These are phyloP conservation scores for Plutella xylostella DNA, from an alignment of 2,888 invertebrate species.

Conservation along the genomic window DNA sequence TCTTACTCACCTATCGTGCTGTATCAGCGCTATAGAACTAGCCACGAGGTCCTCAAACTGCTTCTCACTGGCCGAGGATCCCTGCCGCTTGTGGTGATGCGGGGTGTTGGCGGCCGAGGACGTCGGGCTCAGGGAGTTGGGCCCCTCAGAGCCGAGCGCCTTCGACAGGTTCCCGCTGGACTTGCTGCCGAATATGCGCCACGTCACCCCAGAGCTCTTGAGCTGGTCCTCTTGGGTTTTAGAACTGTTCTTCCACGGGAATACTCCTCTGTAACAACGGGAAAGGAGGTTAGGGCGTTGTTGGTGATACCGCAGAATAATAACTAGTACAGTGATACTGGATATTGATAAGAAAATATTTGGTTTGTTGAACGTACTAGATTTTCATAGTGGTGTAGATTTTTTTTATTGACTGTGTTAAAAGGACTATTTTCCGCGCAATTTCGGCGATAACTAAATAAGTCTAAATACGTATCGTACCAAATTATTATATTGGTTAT, in stretches of 20 bases:
- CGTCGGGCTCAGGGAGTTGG: conserved; percentile 42
- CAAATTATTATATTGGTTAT: no score
- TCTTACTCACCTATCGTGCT: conserved; percentile 73
- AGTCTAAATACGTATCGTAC: no score
- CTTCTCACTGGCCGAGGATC: conserved; percentile 63
- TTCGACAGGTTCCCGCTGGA: conserved; percentile 47
- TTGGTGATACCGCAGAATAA: neutral
- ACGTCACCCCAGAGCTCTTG: conserved; percentile 32
- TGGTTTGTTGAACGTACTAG: no score
- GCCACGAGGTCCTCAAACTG: conserved; percentile 73
- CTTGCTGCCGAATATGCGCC: conserved; percentile 56
- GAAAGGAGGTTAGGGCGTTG: neutral
- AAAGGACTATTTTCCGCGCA: no score
- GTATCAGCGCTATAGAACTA: conserved; percentile 79
- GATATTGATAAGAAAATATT: no score
- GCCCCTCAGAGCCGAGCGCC: conserved; percentile 34
- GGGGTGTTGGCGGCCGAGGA: conserved; percentile 54
- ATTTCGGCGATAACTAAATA: no score
- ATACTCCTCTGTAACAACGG: conserved; percentile 60
- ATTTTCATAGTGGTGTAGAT: no score
- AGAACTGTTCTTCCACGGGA: conserved; percentile 61
- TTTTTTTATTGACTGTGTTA: no score
- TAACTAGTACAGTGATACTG: no score
- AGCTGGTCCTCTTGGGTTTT: conserved; percentile 33
- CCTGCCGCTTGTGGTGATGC: conserved; percentile 54